phyloP scores from a whole-genome alignment of 2,888 invertebrate genomes.

The Pristionchus japonicus region DNA sequence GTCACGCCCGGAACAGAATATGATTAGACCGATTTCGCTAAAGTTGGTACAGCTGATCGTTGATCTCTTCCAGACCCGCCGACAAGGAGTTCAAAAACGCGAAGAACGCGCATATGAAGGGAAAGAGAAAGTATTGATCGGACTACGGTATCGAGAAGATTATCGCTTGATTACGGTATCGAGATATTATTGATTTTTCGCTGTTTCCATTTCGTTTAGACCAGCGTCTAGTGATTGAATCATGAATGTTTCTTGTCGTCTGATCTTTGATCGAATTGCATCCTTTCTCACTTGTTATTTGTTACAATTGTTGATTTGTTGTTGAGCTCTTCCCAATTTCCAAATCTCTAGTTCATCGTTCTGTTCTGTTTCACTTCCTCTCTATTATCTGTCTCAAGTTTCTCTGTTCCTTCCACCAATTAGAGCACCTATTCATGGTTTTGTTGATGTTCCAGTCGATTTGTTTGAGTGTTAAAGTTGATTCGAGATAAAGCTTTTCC shows the following conservation, averaged over 20 bases:
- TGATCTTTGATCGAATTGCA: background rate
- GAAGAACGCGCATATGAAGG: conserved; percentile 50
- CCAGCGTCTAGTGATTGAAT: background rate
- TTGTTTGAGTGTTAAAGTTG: background rate
- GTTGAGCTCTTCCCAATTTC: background rate
- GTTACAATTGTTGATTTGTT: conserved; percentile 28
- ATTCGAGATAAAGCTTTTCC: background rate
- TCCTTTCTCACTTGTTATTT: conserved; percentile 12
- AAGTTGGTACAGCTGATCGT: background rate
- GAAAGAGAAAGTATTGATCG: conserved; percentile 48
- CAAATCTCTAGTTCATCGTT: background rate
- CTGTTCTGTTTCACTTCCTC: background rate
- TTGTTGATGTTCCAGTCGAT: background rate
- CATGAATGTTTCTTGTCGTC: background rate
- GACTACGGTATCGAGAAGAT: background rate
- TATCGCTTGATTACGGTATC: conserved; percentile 7
- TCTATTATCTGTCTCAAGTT: background rate
- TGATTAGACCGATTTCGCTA: too few relatives aligned
- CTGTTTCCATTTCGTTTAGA: background rate
- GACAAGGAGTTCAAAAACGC: conserved; percentile 58
- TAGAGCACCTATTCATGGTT: background rate
- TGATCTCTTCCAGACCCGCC: conserved; percentile 49
- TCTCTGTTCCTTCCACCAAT: background rate
- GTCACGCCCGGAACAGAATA: too few relatives aligned
- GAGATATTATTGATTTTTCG: background rate